Conservation (phyloP, 2,888 invertebrate genomes). For the Trichogramma evanescens region DNA sequence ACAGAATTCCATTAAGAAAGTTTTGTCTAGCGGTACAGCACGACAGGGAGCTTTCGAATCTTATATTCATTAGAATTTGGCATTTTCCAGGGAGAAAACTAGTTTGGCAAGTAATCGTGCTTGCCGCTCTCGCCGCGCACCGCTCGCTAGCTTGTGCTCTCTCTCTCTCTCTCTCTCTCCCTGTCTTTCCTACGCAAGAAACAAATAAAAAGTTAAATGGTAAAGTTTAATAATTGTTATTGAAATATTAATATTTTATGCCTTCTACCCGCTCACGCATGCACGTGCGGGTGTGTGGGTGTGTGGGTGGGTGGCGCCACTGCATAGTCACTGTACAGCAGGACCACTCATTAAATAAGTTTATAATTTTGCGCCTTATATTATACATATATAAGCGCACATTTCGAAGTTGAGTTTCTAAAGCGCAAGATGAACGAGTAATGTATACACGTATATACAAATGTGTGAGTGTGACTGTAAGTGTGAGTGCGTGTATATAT, state of each 20-base stretch:
- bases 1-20: conserved; percentile 22
- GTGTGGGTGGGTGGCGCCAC: too few species aligned
- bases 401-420: background rate
- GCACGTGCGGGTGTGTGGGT: too few species aligned
- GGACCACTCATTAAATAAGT: conserved; percentile 13
- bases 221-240: conserved; percentile 22
- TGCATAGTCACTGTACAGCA: background rate
- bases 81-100: conserved; percentile 20
- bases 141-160: too few species aligned
- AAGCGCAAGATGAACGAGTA: conserved; percentile 8
- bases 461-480: background rate
- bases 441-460: conserved; percentile 5
- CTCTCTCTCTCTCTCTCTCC: too few species aligned
- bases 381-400: background rate
- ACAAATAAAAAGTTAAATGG: conserved; percentile 23
- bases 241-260: conserved; percentile 14
- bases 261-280: background rate
- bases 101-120: conserved; percentile 23
- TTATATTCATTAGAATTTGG: conserved; percentile 24
- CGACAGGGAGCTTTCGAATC: conserved; percentile 22
- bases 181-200: background rate
- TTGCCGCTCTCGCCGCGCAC: background rate
- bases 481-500: too few species aligned
- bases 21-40: conserved; percentile 5
- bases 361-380: conserved; percentile 11